Conservation (phyloP, 2,113 vertebrate genomes). For the Bubo blakistoni region DNA sequence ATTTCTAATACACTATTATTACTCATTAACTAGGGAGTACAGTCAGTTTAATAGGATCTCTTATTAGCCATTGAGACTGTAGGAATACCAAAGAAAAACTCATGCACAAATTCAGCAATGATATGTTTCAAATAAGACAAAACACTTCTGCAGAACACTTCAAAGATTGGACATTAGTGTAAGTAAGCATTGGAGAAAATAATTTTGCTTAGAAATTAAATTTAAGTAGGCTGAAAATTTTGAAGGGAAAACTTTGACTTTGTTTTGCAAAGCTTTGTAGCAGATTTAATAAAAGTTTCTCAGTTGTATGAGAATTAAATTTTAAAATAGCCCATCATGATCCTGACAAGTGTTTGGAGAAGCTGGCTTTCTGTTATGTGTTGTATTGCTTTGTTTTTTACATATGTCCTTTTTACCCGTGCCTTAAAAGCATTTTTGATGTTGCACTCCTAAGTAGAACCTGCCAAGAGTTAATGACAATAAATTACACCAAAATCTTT, state of each 20-base stretch:
- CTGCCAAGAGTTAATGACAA: background rate
- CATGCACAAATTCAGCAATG: background rate
- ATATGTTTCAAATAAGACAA: background rate
- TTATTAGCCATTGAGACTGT: background rate
- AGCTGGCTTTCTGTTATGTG: background rate
- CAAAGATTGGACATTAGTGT: background rate
- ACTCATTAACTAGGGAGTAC: background rate
- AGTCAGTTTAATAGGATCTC: background rate
- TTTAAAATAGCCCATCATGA: background rate
- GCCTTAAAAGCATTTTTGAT: background rate
- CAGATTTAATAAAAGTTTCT: background rate
- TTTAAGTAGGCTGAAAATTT: background rate
- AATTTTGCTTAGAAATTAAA: background rate
- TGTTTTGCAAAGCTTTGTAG: background rate
- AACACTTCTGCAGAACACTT: background rate
- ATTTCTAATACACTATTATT: background rate
- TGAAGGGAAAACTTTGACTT: background rate
- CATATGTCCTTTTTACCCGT: background rate
- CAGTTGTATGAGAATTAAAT: too few relatives aligned
- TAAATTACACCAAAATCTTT: background rate
- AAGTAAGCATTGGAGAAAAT: background rate
- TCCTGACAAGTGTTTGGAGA: background rate
- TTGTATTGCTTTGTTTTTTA: background rate
- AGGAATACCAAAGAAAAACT: background rate
- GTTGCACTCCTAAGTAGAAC: background rate